Evolutionary conservation across 2,888 invertebrate genomes (phyloP).

Genomic region (Apotomis turbidana): DNA sequence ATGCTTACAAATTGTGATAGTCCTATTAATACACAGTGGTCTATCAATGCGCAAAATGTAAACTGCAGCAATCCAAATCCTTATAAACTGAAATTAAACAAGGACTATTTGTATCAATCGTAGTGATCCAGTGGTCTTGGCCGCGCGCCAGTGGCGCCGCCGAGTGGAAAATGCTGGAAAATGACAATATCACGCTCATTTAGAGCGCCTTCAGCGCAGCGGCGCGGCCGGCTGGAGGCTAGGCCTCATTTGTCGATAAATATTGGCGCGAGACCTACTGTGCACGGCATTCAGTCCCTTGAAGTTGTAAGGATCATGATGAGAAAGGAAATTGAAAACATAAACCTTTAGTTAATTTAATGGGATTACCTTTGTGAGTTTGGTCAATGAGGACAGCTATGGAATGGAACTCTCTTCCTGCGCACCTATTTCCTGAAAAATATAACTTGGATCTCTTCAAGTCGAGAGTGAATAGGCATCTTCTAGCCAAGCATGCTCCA

Average conservation of each 20-base stretch:
- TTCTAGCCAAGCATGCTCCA: too few relatives aligned
- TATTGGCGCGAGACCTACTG: neutral
- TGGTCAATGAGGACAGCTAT: too few relatives aligned
- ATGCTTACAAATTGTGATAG: too few relatives aligned
- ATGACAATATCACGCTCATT: slow-evolving; percentile 44
- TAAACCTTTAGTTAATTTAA: too few relatives aligned
- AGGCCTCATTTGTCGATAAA: slow-evolving; percentile 10
- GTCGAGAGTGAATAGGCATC: too few relatives aligned
- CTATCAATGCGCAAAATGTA: neutral
- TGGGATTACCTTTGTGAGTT: too few relatives aligned
- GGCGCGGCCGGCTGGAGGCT: neutral
- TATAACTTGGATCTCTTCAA: too few relatives aligned
- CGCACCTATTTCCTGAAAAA: too few relatives aligned
- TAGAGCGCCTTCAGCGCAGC: slow-evolving; percentile 9
- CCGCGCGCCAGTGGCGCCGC: slow-evolving; percentile 18
- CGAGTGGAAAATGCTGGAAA: slow-evolving; percentile 35
- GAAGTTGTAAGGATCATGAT: too few relatives aligned
- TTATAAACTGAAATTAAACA: slow-evolving; percentile 25
- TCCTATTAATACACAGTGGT: too few relatives aligned
- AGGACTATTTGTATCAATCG: slow-evolving; percentile 30
- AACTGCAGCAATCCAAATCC: neutral
- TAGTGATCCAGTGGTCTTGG: slow-evolving; percentile 25
- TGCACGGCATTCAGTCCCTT: neutral
- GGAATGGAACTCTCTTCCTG: too few relatives aligned
- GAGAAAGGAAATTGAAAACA: too few relatives aligned